Evolutionary conservation across 30 jellyfish, hydroid and myxozoan species (phyloP), one percentile per base, ranked within the genome.

Genomic region (Rhopilema esculentum): DNA sequence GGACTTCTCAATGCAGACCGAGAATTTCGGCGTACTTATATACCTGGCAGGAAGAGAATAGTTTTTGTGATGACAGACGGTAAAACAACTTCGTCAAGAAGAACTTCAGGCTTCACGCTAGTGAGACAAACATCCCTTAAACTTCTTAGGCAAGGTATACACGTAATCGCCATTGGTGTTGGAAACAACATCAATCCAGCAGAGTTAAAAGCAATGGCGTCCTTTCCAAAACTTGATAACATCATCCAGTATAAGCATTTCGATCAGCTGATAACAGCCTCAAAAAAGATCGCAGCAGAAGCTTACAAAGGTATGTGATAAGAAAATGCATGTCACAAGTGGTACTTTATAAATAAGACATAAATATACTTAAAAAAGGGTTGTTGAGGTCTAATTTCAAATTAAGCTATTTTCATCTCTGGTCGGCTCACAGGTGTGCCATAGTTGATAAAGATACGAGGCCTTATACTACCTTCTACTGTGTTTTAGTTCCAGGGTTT

Each of bases 1-100:
- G 96, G 89, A 12, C 23, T 88, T 49, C 27, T n/a, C 4, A 19
- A 20, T 9, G 88, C 91, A 21, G 67, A 50, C n/a, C 49, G 22
- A 15, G 83, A 88, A 31, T 79, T 88, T 84, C 73, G 49, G 16
- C 29, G 52, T 6, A 33, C 12, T 4, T 40, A 48, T 1, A 57
- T 16, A 21, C 21, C 66, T 6, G 95, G 95, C 51, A 68, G 91
- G 66, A 77, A 53, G 32, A 30, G 62, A 26, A 24, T 78, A 0
- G 83, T 73, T 0, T 79, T 88, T 31, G 91, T 88, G 40, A 77
- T 88, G 91, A 88, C 96, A 0, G 96, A 88, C 31, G 96, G 96
- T 0, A 52, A 63, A 29, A 77, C 96, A n/a, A 77, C 91, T 26
- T 19, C 83, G 0, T 49, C 21, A 4, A 61, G 76, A 16, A 91